Evolutionary conservation across 2,888 invertebrate genomes (phyloP).

Genomic region (Amphimallon solstitiale): DNA sequence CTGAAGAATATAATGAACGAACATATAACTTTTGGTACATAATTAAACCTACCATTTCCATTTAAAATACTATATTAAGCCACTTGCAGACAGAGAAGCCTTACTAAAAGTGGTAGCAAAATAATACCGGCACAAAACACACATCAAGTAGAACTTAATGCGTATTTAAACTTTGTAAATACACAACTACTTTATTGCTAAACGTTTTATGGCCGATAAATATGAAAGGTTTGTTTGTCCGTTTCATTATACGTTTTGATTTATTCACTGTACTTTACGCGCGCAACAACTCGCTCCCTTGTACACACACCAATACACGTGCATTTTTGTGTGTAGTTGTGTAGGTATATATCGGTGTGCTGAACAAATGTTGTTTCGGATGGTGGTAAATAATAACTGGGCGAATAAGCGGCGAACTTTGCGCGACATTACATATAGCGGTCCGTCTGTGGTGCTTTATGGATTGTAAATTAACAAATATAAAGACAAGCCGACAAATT

Average conservation of each 20-base stretch:
- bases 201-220: conserved; percentile 52
- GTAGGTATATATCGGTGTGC: conserved; percentile 1
- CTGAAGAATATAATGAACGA: no score
- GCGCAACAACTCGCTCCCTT: conserved; percentile 20
- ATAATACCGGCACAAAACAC: neutral
- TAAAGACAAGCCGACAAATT: conserved; percentile 26
- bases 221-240: conserved; percentile 50
- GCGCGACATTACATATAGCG: conserved; percentile 4
- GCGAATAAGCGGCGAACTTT: conserved; percentile 19
- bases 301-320: neutral
- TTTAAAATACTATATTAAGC: no score
- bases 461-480: conserved; percentile 31
- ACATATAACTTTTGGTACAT: no score
- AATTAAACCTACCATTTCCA: no score
- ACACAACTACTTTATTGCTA: conserved; percentile 50
- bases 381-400: conserved; percentile 19
- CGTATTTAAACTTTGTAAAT: conserved; percentile 43
- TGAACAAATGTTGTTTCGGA: conserved; percentile 24
- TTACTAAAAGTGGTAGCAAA: conserved; percentile 23
- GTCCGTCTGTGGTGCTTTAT: conserved; percentile 23
- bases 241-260: conserved; percentile 38
- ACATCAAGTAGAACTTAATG: conserved; percentile 25
- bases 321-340: neutral
- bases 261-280: conserved; percentile 32
- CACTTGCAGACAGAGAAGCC: no score